Base-by-base conservation (phyloP, 2,888 invertebrate genomes). In the Tethea ocularis region DNA sequence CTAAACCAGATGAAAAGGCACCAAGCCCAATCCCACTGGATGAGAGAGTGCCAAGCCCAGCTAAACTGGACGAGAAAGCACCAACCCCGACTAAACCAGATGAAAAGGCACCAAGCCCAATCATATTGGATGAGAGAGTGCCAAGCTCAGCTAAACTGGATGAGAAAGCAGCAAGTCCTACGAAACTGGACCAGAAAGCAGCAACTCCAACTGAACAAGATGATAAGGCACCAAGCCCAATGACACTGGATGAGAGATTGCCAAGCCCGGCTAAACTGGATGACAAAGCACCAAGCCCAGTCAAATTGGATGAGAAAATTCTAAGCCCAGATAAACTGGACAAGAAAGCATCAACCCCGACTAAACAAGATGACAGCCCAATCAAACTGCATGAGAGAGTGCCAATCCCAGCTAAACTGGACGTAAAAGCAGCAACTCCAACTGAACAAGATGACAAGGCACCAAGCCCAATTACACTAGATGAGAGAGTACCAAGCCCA, bases 91-190 rank as follows among this genome's bases (percentile, higher is more conserved):
- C 61, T 20, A 36, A 57, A 1, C 51, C 60, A 0, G 59, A 61
- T 23, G 23, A n/a, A 20, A 67, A 69, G 29, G 51, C 52, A 7
- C 54, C 58, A 2, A 68, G 62, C n/a, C 60, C 61, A 8, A 24
- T 51, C 7, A 33, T 8, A 51, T 20, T 20, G 7, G 15, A 24
- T 23, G 41, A 55, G 10, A 22, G 52, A 7, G 52, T 0, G 0
- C n/a, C 61, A 38, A 63, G 55, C 29, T 56, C 17, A 10, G 56
- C 52, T 0, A 23, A 57, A 5, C 23, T 33, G 3, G 59, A 51
- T 1, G 60, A 66, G 0, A 61, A 64, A 22, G 33, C 57, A 36
- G 15, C 60, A 0, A 62, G 0, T 56, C 61, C 38, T 3, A 51
- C 23, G 1, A 29, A 15, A 59, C 0, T 60, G 20, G 2, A 10